These are phyloP conservation scores for Cathartes aura DNA, from an alignment of 2,113 vertebrate species.

Conservation along the genomic window DNA sequence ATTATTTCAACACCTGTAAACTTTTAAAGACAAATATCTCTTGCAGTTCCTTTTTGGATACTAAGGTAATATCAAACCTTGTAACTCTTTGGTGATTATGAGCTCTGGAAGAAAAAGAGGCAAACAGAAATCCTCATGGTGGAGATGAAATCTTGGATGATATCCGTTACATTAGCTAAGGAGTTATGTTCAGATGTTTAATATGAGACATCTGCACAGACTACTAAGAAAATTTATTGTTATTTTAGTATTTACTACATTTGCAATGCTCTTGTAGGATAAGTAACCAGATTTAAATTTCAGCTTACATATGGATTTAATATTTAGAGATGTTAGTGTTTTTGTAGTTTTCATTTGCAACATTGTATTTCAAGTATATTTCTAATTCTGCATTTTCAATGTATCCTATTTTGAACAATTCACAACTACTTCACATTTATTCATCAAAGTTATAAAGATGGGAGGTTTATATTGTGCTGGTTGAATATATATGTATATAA, in stretches of 20 bases:
- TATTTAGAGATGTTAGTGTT: background rate
- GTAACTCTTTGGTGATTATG: constrained; percentile 25
- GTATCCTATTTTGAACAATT: background rate
- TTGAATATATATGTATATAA: background rate
- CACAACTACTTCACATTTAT: background rate
- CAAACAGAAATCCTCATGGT: constrained; percentile 6
- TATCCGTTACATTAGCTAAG: background rate
- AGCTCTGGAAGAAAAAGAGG: constrained; percentile 6
- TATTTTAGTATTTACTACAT: constrained; percentile 46
- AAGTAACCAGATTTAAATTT: constrained; percentile 29
- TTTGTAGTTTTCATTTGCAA: background rate
- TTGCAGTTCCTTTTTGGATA: background rate
- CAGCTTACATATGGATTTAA: background rate
- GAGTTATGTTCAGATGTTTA: constrained; percentile 20
- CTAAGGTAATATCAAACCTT: background rate
- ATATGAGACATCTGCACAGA: constrained; percentile 41
- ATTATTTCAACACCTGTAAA: background rate
- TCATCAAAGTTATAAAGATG: background rate
- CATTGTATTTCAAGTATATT: background rate
- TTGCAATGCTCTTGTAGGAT: background rate
- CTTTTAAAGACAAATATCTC: background rate
- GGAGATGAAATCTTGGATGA: background rate
- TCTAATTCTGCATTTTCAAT: background rate
- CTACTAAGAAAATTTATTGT: constrained; percentile 42
- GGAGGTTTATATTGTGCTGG: fast-evolving